Evolutionary conservation across 1,140 invertebrate species (phyloP).

Genomic region (Chironomus striatipennis): DNA sequence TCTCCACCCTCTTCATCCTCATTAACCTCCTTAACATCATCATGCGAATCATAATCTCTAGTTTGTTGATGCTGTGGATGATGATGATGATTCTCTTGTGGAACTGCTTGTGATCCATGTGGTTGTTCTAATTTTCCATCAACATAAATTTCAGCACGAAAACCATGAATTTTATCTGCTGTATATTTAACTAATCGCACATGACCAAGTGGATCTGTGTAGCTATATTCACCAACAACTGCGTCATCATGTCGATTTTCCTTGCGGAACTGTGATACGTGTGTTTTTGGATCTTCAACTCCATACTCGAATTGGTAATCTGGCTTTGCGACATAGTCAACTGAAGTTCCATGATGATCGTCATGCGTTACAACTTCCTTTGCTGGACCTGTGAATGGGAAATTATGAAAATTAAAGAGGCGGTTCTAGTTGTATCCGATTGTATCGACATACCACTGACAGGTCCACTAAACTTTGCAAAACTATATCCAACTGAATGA

Average conservation of each 20-base stretch:
- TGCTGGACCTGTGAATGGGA: slow-evolving; percentile 43
- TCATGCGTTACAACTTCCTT: slow-evolving; percentile 46
- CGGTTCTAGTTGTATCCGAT: background rate
- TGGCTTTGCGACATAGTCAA: slow-evolving; percentile 56
- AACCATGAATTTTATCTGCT: slow-evolving; percentile 46
- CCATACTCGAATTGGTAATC: slow-evolving; percentile 61
- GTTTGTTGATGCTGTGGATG: slow-evolving; percentile 19
- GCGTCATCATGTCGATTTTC: slow-evolving; percentile 59
- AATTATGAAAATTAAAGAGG: slow-evolving; percentile 41
- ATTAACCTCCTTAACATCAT: slow-evolving; percentile 25
- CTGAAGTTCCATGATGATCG: slow-evolving; percentile 43
- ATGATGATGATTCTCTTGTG: slow-evolving; percentile 29
- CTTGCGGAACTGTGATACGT: slow-evolving; percentile 58
- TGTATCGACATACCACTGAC: slow-evolving; percentile 43
- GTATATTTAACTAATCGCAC: slow-evolving; percentile 44
- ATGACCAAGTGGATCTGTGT: slow-evolving; percentile 43
- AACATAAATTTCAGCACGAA: slow-evolving; percentile 42
- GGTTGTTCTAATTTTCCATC: slow-evolving; percentile 33
- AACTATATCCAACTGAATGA: slow-evolving; percentile 50
- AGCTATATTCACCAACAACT: slow-evolving; percentile 59
- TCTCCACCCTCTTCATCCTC: background rate
- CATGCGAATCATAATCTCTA: slow-evolving; percentile 21
- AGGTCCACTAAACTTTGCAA: slow-evolving; percentile 54
- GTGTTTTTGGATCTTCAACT: slow-evolving; percentile 56
- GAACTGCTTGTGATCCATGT: slow-evolving; percentile 31